A percentile compares a stretch with the other conserved stretches of the same genome.
phyloP scores from a whole-genome alignment of 2,113 vertebrate species.

The Aptenodytes forsteri region DNA sequence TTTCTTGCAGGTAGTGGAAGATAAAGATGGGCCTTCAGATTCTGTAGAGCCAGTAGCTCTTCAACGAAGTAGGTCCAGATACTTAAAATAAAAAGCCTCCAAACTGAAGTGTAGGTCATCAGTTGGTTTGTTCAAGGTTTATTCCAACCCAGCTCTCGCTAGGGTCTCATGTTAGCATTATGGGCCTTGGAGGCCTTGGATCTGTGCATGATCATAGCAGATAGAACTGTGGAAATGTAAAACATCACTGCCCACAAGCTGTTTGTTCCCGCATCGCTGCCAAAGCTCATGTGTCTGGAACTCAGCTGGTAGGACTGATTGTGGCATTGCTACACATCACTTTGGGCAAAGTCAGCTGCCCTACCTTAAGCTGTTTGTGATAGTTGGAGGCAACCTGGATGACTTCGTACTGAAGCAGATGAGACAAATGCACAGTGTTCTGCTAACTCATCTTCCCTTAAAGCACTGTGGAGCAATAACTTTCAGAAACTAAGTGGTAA shows the following conservation, averaged over 20 bases:
- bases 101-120: background rate
- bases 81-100: background rate
- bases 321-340: background rate
- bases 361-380: background rate
- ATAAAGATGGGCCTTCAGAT: background rate
- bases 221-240: background rate
- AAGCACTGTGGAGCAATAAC: conserved; percentile 35
- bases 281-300: background rate
- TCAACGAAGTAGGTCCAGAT: background rate
- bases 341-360: background rate
- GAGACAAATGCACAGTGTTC: background rate
- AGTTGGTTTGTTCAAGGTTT: background rate
- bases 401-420: background rate
- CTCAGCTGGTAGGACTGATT: background rate
- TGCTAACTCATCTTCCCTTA: conserved; percentile 5
- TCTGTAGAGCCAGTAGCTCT: background rate
- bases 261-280: background rate
- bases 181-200: background rate
- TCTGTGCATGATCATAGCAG: background rate
- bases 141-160: accelerated
- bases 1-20: background rate
- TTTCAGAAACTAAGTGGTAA: conserved; percentile 4
- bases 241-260: background rate
- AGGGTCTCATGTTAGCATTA: background rate
- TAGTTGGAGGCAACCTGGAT: background rate